Base-by-base conservation (phyloP, 2,113 vertebrate species). In the Tragelaphus strepsiceros region DNA sequence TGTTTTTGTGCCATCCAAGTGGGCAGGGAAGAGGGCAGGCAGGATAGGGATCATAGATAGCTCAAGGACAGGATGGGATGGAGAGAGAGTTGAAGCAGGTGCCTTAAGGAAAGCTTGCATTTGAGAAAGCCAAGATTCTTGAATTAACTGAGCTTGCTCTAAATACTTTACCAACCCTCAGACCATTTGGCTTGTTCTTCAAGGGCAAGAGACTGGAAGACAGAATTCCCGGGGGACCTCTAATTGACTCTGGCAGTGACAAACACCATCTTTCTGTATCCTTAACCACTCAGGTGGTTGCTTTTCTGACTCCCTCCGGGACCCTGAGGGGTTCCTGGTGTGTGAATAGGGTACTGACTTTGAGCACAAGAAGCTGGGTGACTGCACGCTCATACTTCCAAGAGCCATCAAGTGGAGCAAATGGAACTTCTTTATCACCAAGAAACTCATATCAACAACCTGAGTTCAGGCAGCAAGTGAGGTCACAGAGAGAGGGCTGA, bases 381-480 rank as follows among this genome's bases (percentile, higher is more conserved):
- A 43, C 49, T 96, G 85, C 77, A 61, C 86, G 88, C n/a, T 88
- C 43, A 90, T 94, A 81, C 78, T 94, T 96, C 91, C 89, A 59
- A 28, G 93, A 95, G 92, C 85, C 91, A 39, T 97, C 98, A 94
- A 89, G 94, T 95, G 39, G 93, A 94, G 88, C 77, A 91, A 87
- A 92, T 94, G 88, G 95, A 96, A 97, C 97, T 98, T 97, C 88
- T 97, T 86, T 89, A 86, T 94, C 39, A 97, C 90, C 82, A 64
- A 96, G 94, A 95, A 95, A 94, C 94, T 95, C 92, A 2, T 59
- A 86, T 90, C 67, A 86, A 92, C 96, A 96, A 85, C 95, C 90
- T 93, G 61, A 81, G 82, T 81, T 87, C 15, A 92, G 90, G 61
- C 93, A 46, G 91, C 49, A 53, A 97, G 93, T 97, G 94, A 98